Percentiles rank a stretch among this genome's conserved stretches.
phyloP scores from a whole-genome alignment of 2,888 invertebrate genomes.

The Calameuta idolon region DNA sequence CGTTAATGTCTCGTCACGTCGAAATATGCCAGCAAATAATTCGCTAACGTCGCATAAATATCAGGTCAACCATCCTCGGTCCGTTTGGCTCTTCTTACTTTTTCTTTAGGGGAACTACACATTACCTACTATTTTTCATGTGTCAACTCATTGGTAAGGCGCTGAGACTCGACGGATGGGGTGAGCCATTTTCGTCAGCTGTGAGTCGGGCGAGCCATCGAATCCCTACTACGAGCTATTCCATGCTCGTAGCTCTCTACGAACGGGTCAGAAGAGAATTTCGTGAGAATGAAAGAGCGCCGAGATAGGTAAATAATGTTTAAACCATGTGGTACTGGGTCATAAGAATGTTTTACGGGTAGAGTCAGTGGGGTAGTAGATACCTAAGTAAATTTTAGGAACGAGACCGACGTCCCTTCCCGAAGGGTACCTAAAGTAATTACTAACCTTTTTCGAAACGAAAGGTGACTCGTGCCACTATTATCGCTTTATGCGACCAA shows the following conservation, averaged over 20 bases:
- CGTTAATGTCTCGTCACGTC: neutral
- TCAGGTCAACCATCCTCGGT: neutral
- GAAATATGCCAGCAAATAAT: neutral
- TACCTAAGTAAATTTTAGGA: neutral
- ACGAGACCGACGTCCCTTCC: neutral
- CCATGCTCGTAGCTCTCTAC: neutral
- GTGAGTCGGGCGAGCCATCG: neutral
- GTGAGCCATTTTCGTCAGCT: slow-evolving; percentile 17
- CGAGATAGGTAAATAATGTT: neutral
- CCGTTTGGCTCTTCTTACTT: neutral
- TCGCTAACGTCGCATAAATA: neutral
- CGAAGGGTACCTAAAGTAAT: neutral
- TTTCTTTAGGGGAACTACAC: neutral
- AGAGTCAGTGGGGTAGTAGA: neutral
- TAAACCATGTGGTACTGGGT: neutral
- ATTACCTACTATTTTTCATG: slow-evolving; percentile 15
- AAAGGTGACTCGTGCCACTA: neutral
- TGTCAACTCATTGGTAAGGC: slow-evolving; percentile 18
- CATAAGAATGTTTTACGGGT: neutral
- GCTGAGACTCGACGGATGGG: slow-evolving; percentile 5
- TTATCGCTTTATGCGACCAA: neutral
- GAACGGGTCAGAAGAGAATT: neutral
- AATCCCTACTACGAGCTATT: neutral
- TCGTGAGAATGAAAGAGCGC: neutral
- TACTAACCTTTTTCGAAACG: neutral